Percentiles rank a stretch among this genome's conserved stretches.
These are phyloP conservation scores for Escarpia spicata DNA, from an alignment of 2,888 invertebrate genomes.

Conservation along the genomic window DNA sequence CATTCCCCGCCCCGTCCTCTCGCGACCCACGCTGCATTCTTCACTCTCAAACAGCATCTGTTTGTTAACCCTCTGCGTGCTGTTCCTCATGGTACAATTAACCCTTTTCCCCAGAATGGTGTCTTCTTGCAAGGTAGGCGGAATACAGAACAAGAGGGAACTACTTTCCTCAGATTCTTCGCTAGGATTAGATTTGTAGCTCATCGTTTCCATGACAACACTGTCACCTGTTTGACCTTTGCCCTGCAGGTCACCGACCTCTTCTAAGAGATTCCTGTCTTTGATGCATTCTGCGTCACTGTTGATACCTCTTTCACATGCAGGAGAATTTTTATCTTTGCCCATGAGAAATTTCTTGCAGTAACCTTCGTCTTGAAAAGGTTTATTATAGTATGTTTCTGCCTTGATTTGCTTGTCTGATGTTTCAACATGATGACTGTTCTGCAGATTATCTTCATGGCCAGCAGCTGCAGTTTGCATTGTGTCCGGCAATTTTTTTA, in stretches of 20 bases:
- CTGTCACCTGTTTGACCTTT: background rate
- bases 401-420: background rate
- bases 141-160: background rate
- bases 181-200: background rate
- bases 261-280: background rate
- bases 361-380: too few species aligned
- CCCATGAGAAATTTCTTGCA: background rate
- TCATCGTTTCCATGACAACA: constrained; percentile 13
- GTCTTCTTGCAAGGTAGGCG: background rate
- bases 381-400: too few species aligned
- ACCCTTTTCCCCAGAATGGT: background rate
- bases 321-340: background rate
- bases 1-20: background rate
- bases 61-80: background rate
- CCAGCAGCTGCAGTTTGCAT: background rate
- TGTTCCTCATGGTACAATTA: background rate
- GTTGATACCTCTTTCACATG: background rate
- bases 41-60: background rate
- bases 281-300: background rate
- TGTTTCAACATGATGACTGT: background rate
- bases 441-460: background rate
- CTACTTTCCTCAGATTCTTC: background rate
- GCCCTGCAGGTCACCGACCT: background rate
- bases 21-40: background rate
- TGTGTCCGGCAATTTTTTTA: background rate